A percentile compares a stretch with the other conserved stretches of the same genome.
Conservation (phyloP, 1,140 invertebrate genomes). For the Listronotus oregonensis region DNA sequence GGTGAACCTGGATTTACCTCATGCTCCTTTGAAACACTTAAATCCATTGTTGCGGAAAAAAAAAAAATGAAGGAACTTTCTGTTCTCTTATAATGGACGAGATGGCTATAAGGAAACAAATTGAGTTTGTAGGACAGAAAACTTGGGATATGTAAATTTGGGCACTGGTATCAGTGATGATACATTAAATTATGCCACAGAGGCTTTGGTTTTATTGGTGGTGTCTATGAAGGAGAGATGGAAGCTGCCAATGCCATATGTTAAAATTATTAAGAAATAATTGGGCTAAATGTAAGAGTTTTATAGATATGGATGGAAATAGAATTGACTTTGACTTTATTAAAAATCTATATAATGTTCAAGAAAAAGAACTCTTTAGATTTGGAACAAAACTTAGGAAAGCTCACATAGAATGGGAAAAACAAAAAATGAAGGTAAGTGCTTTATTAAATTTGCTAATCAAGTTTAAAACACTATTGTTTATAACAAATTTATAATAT, state of each 20-base stretch:
- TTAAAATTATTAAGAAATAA: background rate
- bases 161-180: conserved; percentile 35
- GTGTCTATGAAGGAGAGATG: conserved; percentile 44
- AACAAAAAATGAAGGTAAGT: no score
- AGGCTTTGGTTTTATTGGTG: conserved; percentile 48
- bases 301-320: no score
- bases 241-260: conserved; percentile 43
- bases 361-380: no score
- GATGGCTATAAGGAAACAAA: conserved; percentile 49
- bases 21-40: conserved; percentile 31
- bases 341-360: no score
- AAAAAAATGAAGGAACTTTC: conserved; percentile 30
- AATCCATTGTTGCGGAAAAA: conserved; percentile 12
- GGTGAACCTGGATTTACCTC: conserved; percentile 43
- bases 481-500: no score
- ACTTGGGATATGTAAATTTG: conserved; percentile 43
- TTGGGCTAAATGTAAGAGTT: no score
- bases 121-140: conserved; percentile 41
- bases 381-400: no score
- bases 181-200: conserved; percentile 41
- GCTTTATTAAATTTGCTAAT: no score
- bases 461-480: no score
- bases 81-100: conserved; percentile 46
- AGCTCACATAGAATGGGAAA: no score
- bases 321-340: no score